A percentile compares a stretch with the other conserved stretches of the same genome.
Evolutionary conservation across 2,888 invertebrate species (phyloP).

Genomic region (Periphyllus acericola): DNA sequence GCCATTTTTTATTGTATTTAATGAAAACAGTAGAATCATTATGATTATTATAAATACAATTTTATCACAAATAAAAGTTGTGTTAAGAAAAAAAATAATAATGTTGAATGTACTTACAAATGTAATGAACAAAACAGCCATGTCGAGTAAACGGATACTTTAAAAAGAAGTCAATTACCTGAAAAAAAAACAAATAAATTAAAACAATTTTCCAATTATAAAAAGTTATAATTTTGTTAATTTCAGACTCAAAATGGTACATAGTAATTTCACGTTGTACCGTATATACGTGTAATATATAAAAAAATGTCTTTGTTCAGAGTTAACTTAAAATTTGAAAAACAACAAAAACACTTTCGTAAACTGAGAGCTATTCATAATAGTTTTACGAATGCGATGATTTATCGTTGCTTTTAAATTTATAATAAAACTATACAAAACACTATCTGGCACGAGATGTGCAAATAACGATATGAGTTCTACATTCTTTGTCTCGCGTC

Average conservation of each 20-base stretch:
- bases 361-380: not conserved
- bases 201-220: not conserved
- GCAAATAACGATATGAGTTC: not conserved
- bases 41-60: too few species aligned
- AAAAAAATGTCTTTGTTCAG: not conserved
- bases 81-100: not conserved
- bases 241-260: not conserved
- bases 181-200: not conserved
- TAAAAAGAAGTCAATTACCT: conserved; percentile 17
- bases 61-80: too few species aligned
- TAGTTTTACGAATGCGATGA: not conserved
- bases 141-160: not conserved
- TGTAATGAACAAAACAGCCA: not conserved
- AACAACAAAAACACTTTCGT: not conserved
- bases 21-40: too few species aligned
- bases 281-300: not conserved
- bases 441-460: not conserved
- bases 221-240: not conserved
- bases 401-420: not conserved
- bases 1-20: too few species aligned
- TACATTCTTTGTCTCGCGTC: not conserved
- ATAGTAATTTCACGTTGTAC: not conserved
- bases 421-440: not conserved
- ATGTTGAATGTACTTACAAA: not conserved
- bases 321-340: not conserved